Evolutionary conservation across 2,888 invertebrate genomes (phyloP).

Genomic region (Limenitis camilla): DNA sequence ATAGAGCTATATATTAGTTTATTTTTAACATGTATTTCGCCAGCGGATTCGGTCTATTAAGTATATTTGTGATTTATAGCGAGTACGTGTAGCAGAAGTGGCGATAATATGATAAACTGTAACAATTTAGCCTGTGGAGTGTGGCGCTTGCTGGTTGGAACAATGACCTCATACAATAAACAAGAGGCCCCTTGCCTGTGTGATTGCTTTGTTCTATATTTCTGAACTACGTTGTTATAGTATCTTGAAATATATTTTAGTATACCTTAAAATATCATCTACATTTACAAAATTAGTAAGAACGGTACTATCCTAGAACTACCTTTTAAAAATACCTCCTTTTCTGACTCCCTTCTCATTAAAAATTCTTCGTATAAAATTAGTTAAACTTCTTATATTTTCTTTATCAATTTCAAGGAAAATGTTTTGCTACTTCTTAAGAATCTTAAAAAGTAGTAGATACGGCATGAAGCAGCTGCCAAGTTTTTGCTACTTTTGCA

Average conservation of each 20-base stretch:
- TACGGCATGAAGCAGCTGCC: too few species aligned
- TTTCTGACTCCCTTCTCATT: too few species aligned
- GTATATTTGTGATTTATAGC: constrained; percentile 7
- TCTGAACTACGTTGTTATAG: constrained; percentile 26
- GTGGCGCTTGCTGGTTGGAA: constrained; percentile 44
- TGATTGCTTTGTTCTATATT: constrained; percentile 35
- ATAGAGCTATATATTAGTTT: not conserved
- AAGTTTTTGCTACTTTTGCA: too few species aligned
- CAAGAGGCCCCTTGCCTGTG: constrained; percentile 39
- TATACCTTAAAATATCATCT: too few species aligned
- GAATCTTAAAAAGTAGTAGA: too few species aligned
- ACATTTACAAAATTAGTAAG: too few species aligned
- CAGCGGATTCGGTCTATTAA: constrained; percentile 10
- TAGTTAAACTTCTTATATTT: too few species aligned
- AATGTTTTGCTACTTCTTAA: too few species aligned
- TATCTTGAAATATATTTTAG: not conserved
- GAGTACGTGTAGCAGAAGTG: constrained; percentile 1
- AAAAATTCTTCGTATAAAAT: too few species aligned
- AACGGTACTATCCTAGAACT: too few species aligned
- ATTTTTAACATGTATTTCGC: not conserved
- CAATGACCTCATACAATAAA: constrained; percentile 61
- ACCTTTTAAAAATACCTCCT: too few species aligned
- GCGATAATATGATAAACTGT: constrained; percentile 37
- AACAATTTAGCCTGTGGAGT: constrained; percentile 37
- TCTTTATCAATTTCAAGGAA: too few species aligned